Evolutionary conservation across 2,113 vertebrate species (phyloP).

Genomic region (Ceuthmochares aereus): DNA sequence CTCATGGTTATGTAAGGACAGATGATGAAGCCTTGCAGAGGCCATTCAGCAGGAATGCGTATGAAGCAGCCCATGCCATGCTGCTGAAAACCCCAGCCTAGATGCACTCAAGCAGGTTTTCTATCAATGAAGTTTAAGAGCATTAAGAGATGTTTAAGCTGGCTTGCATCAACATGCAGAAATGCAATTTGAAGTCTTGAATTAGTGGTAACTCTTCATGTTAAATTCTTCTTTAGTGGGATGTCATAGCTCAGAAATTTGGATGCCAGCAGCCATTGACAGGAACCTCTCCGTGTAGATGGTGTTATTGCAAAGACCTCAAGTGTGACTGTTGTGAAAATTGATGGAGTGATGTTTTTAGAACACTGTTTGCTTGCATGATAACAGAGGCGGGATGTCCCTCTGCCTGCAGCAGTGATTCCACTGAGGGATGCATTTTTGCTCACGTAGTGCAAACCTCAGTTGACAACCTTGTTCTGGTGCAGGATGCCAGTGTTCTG

Average conservation of each 20-base stretch:
- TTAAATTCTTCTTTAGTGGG: not conserved
- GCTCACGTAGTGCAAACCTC: not conserved
- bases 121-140: not conserved
- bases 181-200: not conserved
- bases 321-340: not conserved
- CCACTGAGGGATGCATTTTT: accelerated
- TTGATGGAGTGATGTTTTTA: not conserved
- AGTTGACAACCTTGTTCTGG: accelerated
- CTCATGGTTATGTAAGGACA: not conserved
- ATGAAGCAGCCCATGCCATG: not conserved
- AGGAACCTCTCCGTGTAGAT: not conserved
- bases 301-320: not conserved
- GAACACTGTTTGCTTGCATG: accelerated
- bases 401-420: not conserved
- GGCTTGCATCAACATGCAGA: not conserved
- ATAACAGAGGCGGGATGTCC: not conserved
- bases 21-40: not conserved
- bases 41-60: not conserved
- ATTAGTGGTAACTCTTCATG: not conserved
- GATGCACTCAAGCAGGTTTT: not conserved
- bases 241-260: not conserved
- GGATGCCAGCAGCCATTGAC: not conserved
- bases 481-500: accelerated
- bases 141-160: not conserved
- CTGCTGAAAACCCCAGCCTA: not conserved